These are phyloP conservation scores for Drepanosiphum platanoidis DNA, from an alignment of 2,888 invertebrate genomes.

Conservation along the genomic window DNA sequence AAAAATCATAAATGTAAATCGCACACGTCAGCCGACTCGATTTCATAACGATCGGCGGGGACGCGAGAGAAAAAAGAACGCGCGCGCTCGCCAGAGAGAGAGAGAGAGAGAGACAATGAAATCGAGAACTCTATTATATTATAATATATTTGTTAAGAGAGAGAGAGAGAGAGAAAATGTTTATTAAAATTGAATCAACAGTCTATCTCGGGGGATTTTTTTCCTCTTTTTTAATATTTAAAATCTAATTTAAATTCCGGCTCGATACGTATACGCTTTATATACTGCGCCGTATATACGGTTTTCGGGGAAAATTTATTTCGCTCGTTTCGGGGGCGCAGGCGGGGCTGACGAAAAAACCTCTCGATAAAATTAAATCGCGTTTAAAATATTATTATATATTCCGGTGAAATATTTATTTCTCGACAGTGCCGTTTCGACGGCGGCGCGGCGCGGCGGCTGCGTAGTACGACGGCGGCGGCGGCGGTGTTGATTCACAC, in stretches of 20 bases:
- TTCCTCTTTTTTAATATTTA: not conserved
- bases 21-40: too few species aligned
- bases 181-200: constrained; percentile 3
- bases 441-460: too few species aligned
- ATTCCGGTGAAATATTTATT: not conserved
- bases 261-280: not conserved
- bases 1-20: too few species aligned
- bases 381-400: not conserved
- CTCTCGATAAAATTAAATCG: not conserved
- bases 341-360: not conserved
- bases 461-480: not conserved
- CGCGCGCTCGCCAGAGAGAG: too few species aligned
- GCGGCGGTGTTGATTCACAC: not conserved
- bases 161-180: not conserved
- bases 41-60: too few species aligned
- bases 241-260: not conserved
- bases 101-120: too few species aligned
- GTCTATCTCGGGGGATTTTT: not conserved
- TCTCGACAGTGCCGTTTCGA: not conserved
- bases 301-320: not conserved
- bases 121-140: too few species aligned
- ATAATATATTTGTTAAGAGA: too few species aligned
- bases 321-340: not conserved
- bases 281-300: too few species aligned
- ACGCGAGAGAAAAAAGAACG: too few species aligned